Evolutionary conservation across 1,140 invertebrate genomes (phyloP).

Genomic region (Magallana gigas): DNA sequence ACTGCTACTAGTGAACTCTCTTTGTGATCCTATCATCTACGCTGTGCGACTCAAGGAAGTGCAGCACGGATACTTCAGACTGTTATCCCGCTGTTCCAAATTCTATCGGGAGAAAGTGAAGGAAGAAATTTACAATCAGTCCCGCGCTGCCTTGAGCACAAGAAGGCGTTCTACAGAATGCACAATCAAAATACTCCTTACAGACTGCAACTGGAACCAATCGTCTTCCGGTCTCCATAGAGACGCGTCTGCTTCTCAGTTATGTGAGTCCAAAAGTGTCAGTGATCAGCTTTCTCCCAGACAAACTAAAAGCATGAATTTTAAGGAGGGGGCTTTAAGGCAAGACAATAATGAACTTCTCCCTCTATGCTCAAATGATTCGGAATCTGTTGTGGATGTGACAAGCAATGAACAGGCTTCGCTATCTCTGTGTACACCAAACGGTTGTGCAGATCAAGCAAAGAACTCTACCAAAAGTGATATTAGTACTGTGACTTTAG

Average conservation of each 20-base stretch:
- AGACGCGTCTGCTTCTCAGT: neutral
- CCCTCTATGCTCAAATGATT: neutral
- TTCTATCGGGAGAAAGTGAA: conserved; percentile 11
- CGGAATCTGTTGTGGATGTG: too few species aligned
- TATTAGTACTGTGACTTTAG: too few species aligned
- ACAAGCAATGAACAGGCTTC: too few species aligned
- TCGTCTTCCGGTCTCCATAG: neutral
- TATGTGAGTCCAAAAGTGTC: neutral
- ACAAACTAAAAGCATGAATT: neutral
- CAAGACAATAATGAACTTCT: neutral
- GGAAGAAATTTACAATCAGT: conserved; percentile 6
- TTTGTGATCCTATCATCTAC: conserved; percentile 86
- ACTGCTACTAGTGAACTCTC: conserved; percentile 84
- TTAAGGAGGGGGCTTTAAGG: neutral
- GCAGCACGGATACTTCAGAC: conserved; percentile 63
- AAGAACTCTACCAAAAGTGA: too few species aligned
- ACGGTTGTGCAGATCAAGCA: too few species aligned
- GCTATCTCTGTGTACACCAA: too few species aligned
- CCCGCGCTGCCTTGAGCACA: neutral
- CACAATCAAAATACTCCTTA: neutral
- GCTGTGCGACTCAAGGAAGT: conserved; percentile 84
- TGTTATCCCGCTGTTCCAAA: conserved; percentile 36
- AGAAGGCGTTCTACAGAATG: conserved; percentile 3
- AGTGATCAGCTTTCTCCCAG: neutral
- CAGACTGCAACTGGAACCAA: conserved; percentile 5